Conservation (phyloP, 2,113 vertebrate genomes). For the Chloebia gouldiae region DNA sequence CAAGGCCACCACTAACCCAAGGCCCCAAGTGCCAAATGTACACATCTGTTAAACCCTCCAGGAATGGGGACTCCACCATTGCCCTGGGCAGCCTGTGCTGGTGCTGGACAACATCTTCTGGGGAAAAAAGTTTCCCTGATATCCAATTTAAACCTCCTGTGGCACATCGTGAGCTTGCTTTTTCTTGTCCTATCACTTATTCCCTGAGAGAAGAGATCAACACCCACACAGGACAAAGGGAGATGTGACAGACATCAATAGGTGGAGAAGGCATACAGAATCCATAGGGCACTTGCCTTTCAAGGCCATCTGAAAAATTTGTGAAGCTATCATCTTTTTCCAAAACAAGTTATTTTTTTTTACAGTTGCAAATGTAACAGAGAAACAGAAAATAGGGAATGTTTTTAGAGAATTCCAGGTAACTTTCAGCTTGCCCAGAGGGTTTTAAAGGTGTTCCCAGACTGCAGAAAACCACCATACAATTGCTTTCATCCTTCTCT, state of each 20-base stretch:
- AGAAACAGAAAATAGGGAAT: not conserved
- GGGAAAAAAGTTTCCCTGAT: not conserved
- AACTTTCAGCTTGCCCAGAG: not conserved
- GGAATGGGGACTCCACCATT: not conserved
- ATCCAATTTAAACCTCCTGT: not conserved
- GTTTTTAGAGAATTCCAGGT: not conserved
- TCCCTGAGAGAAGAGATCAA: not conserved
- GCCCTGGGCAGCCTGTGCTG: not conserved
- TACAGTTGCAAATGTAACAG: not conserved
- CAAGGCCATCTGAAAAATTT: not conserved
- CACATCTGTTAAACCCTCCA: not conserved
- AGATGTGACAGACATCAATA: not conserved
- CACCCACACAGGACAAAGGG: not conserved
- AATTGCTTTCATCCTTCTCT: not conserved
- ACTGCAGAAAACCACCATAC: not conserved
- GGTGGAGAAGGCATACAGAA: not conserved
- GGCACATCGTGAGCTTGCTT: not conserved
- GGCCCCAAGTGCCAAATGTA: not conserved
- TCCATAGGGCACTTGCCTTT: not conserved
- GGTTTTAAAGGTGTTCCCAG: not conserved
- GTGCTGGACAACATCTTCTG: not conserved
- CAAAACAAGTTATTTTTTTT: not conserved
- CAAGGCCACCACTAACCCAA: not conserved
- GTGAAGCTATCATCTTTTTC: not conserved
- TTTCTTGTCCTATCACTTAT: not conserved